phyloP scores from a whole-genome alignment of 1,140 invertebrate genomes.

The Drosophila murphyi region DNA sequence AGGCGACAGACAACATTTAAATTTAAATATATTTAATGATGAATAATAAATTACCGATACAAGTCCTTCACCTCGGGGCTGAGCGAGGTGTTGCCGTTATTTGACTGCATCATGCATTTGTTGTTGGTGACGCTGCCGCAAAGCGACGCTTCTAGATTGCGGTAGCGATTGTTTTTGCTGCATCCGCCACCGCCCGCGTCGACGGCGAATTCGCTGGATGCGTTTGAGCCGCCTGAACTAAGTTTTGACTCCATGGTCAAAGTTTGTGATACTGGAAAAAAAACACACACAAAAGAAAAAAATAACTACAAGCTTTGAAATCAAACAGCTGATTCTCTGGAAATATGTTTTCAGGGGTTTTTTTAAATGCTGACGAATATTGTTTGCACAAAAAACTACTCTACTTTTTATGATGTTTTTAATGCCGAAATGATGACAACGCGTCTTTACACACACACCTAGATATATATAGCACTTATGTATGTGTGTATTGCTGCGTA shows the following conservation, averaged over 20 bases:
- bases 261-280: constrained; percentile 36
- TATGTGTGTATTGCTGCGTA: constrained; percentile 61
- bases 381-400: constrained; percentile 59
- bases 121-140: constrained; percentile 29
- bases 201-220: constrained; percentile 69
- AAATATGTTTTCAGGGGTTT: constrained; percentile 1
- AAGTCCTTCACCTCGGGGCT: constrained; percentile 71
- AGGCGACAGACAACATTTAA: not conserved
- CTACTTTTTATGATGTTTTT: constrained; percentile 48
- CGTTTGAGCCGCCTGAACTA: constrained; percentile 73
- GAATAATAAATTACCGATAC: constrained; percentile 53
- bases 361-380: constrained; percentile 65
- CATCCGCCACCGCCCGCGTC: constrained; percentile 37
- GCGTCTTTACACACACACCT: constrained; percentile 39
- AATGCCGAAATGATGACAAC: constrained; percentile 63
- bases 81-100: constrained; percentile 24
- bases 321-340: constrained; percentile 64
- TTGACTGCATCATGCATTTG: constrained; percentile 35
- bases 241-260: constrained; percentile 65
- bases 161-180: constrained; percentile 40
- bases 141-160: constrained; percentile 50
- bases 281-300: constrained; percentile 2
- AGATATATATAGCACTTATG: constrained; percentile 17
- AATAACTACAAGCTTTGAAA: constrained; percentile 18
- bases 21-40: not conserved